Base-by-base conservation (phyloP, 1,140 invertebrate species). In the Drosophila orena region DNA sequence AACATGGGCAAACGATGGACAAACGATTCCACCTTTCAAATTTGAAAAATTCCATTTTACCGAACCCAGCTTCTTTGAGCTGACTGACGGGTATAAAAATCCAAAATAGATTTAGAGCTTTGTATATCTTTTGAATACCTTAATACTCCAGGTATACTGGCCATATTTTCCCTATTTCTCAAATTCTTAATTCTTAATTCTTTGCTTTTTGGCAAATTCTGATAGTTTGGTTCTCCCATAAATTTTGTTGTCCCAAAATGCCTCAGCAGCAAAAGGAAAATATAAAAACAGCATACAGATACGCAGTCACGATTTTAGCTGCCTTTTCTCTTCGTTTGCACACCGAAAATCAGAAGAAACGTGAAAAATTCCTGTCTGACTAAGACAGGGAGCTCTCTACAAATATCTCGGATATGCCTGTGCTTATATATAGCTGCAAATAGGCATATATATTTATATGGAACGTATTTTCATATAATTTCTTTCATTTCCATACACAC, bases 381-480 rank as follows among this genome's bases (percentile, higher is more conserved):
- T 74, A 75, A 58, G 71, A 66, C 47, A 58, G 54, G 71, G 42
- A 75, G 60, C 46, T 58, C 54, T 76, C 47, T 73, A 54, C 72
- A 65, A 75, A 65, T 66, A 85, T 81, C 72, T 85, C 54, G 49
- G 42, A 69, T 70, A 68, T 66, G 44, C 59, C 12, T 34, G 58
- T 62, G 65, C 60, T 60, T 66, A 79, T 64, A 69, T 79, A 49
- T 56, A 47, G 46, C 42, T 40, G 42, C 44, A 47, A 58, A 40
- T 58, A 49, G 24, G 27, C 38, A 20, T 60, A 22, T 54, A 30
- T 47, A 81, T 74, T 70, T 85, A 77, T 85, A 84, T 80, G 80
- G 81, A 70, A 60, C 77, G 77, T 86, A 85, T 85, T 85, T 85
- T 85, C 77, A 88, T 86, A 74, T 86, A 86, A 86, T 86, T 86